Conservation (phyloP, 2,888 invertebrate species). For the Meganola albula region DNA sequence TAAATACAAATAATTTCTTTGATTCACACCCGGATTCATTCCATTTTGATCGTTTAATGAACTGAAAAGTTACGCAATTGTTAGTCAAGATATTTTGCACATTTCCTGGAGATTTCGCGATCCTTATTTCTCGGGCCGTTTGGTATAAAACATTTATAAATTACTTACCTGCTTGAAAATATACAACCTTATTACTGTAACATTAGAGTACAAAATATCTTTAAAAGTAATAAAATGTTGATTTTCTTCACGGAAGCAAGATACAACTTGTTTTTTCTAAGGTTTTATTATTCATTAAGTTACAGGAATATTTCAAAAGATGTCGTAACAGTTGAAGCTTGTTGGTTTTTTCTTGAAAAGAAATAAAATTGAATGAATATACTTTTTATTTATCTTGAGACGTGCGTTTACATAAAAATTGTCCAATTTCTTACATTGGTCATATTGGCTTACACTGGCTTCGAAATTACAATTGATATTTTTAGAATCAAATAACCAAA, state of each 20-base stretch:
- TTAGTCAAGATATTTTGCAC: conserved; percentile 1
- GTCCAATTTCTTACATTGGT: no score
- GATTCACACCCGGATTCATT: conserved; percentile 5
- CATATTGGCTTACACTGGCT: no score
- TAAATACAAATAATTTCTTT: conserved; percentile 8
- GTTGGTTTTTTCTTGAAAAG: background rate
- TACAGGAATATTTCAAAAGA: background rate
- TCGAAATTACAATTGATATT: no score
- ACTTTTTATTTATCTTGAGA: no score
- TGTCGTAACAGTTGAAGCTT: background rate
- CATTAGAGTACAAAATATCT: background rate
- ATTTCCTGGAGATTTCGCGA: conserved; percentile 4
- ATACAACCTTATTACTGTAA: conserved; percentile 11
- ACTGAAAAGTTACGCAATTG: conserved; percentile 9
- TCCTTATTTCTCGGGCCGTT: background rate
- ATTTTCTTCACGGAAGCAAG: no score
- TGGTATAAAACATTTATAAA: conserved; percentile 8
- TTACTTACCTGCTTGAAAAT: conserved; percentile 13
- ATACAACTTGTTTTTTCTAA: no score
- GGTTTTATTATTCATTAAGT: conserved; percentile 8
- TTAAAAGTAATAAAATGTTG: no score
- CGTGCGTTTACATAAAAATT: no score
- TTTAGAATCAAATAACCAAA: no score
- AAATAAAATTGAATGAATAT: no score
- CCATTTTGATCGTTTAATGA: conserved; percentile 8